A percentile compares a stretch with the other conserved stretches of the same genome.
Evolutionary conservation across 2,113 vertebrate species (phyloP).

Genomic region (Urocolius indicus): DNA sequence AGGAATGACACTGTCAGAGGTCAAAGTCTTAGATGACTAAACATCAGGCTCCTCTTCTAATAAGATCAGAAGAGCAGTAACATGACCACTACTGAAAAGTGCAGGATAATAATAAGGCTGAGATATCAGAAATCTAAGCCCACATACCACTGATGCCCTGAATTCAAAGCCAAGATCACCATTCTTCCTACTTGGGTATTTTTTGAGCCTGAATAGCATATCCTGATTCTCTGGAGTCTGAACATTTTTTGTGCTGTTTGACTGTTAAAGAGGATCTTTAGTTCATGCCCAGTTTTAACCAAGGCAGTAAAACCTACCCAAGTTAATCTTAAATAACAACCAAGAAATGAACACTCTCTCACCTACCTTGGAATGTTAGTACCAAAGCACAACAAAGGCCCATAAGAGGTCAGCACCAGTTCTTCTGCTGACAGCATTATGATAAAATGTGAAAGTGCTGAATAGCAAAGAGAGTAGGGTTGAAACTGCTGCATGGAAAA

Average conservation of each 20-base stretch:
- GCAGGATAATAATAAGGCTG: not conserved
- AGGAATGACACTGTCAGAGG: not conserved
- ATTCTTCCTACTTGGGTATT: not conserved
- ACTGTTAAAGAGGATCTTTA: slow-evolving; percentile 1
- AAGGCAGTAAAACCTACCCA: not conserved
- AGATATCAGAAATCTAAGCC: not conserved
- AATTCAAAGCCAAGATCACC: not conserved
- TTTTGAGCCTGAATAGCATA: slow-evolving; percentile 14
- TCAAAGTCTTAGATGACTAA: not conserved
- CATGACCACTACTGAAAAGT: not conserved
- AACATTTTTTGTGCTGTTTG: not conserved
- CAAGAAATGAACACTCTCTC: slow-evolving; percentile 15
- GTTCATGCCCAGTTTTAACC: slow-evolving; percentile 41
- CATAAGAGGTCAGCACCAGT: not conserved
- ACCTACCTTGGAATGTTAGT: not conserved
- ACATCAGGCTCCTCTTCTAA: not conserved
- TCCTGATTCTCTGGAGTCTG: not conserved
- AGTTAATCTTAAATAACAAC: slow-evolving; percentile 8
- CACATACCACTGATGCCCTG: not conserved
- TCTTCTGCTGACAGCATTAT: not conserved
- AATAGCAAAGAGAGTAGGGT: not conserved
- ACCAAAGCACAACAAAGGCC: not conserved
- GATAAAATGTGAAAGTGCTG: not conserved
- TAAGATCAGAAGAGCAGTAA: not conserved
- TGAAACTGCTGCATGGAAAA: not conserved